Base-by-base conservation (phyloP, 1,140 invertebrate species). In the Hypsibius dujardini region DNA sequence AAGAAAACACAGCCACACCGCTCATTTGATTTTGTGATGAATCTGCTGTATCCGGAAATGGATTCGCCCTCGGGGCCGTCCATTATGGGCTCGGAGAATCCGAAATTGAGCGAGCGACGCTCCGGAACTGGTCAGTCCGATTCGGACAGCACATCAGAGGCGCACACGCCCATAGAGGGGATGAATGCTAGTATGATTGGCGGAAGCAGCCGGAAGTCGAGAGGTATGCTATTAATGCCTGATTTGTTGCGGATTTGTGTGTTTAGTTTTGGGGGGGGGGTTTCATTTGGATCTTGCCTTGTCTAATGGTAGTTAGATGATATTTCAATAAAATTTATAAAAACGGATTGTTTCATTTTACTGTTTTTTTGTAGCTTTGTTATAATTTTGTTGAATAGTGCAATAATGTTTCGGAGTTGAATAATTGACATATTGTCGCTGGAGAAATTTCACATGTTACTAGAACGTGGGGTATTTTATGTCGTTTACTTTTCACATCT, bases 31-130 rank as follows among this genome's bases (percentile, higher is more conserved):
- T 12, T 56, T 56, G 7, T 56, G 7, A 56, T 56, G 7, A 56
- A 7, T 56, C n/a, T 56, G 7, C n/a, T 12, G n/a, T 56, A 12
- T 7, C 7, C 3, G 45, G 45, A 42, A 67, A 67, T 67, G 62
- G 62, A 67, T 67, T 12, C 12, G 7, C 62, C 62, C 3, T 15
- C 62, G 62, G 42, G 62, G 3, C 62, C 62, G 12, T 67, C 62
- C 3, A 67, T 67, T 67, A 67, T 67, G 62, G 62, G 62, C 62
- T 12, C 62, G 42, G 62, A 67, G 62, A 67, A 67, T 45, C 62
- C 62, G 12, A 67, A 67, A 45, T 67, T 67, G 3, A 15, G 12
- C 7, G 62, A 67, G 42, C 62, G 62, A 12, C 62, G 62, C 42
- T 42, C 7, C 7, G 62, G 62, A 12, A 12, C 7, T 7, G 50